These are phyloP conservation scores for Dermatophagoides farinae DNA, from an alignment of 1,140 invertebrate species.

Conservation along the genomic window DNA sequence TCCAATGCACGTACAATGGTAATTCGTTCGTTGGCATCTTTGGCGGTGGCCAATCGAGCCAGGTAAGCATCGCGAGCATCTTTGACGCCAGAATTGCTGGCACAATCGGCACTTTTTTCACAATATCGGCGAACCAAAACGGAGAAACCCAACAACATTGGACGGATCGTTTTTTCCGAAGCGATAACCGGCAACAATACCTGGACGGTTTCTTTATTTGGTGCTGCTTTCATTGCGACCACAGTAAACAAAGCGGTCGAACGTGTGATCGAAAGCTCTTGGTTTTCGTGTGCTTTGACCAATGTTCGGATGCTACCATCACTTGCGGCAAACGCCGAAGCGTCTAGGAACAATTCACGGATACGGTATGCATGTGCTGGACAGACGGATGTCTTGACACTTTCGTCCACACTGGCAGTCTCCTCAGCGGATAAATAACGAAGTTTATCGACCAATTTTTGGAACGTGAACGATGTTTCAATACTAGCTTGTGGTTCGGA, in stretches of 20 bases:
- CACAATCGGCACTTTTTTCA: constrained; percentile 1
- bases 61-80: not conserved
- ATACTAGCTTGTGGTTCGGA: not conserved
- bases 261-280: not conserved
- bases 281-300: not conserved
- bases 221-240: not conserved
- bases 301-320: not conserved
- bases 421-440: not conserved
- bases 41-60: not conserved
- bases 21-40: not conserved
- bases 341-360: not conserved
- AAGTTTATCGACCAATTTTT: not conserved
- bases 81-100: not conserved
- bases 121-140: constrained; percentile 3
- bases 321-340: not conserved
- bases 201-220: not conserved
- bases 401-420: not conserved
- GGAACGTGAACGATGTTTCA: not conserved
- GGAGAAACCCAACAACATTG: not conserved
- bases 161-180: not conserved
- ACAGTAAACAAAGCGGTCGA: not conserved
- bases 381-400: not conserved
- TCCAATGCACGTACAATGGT: not conserved
- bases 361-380: not conserved
- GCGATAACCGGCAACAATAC: not conserved